These are phyloP conservation scores for Raillietiella orientalis DNA, from an alignment of 2,888 invertebrate species.

Conservation along the genomic window DNA sequence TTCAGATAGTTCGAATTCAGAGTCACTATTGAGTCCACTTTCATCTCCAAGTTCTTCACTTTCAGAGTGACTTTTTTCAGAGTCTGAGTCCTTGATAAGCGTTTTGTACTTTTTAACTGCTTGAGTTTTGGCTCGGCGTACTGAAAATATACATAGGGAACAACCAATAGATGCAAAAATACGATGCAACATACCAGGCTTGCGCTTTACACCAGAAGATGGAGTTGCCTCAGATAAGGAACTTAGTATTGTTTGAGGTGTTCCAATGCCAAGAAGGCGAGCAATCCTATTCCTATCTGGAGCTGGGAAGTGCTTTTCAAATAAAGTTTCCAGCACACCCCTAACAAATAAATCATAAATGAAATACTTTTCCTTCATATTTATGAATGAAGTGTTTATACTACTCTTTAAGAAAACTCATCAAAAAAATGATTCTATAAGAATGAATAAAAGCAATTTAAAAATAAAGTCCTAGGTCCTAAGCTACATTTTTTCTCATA, in stretches of 20 bases:
- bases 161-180: conserved; percentile 2
- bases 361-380: too few relatives aligned
- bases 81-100: too few relatives aligned
- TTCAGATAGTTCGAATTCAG: conserved; percentile 5
- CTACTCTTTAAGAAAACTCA: too few relatives aligned
- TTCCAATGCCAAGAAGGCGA: conserved; percentile 23
- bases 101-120: background rate
- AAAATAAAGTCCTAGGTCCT: too few relatives aligned
- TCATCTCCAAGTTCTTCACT: too few relatives aligned
- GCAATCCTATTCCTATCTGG: conserved; percentile 57
- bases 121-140: background rate
- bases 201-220: conserved; percentile 18
- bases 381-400: too few relatives aligned
- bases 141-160: background rate
- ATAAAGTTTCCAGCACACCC: conserved; percentile 78
- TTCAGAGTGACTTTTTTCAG: too few relatives aligned
- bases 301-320: conserved; percentile 96
- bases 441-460: too few relatives aligned
- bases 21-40: too few relatives aligned
- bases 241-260: too few relatives aligned
- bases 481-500: too few relatives aligned
- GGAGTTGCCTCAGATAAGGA: conserved; percentile 12
- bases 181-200: conserved; percentile 14
- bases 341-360: conserved; percentile 16
- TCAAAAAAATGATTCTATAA: too few relatives aligned